Evolutionary conservation across 2,797 vertebrate genomes (phyloP).

Genomic region (Australoheros facetus): DNA sequence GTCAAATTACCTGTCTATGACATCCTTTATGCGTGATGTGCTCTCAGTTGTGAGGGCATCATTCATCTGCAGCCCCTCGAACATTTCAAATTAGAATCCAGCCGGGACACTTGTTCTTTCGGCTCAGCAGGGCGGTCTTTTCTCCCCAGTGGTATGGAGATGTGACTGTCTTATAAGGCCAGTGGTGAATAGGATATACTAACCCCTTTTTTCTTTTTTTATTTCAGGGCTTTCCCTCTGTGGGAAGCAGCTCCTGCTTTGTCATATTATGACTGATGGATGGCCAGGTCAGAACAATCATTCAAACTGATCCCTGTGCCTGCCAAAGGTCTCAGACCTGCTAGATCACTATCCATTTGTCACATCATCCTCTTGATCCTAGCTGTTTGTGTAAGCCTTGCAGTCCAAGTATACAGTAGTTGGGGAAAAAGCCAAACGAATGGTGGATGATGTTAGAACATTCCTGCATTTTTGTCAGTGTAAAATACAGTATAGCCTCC

Average conservation of each 20-base stretch:
- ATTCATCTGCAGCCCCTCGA: constrained; percentile 43
- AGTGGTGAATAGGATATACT: constrained; percentile 5
- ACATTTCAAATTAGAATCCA: constrained; percentile 50
- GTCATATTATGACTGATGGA: constrained; percentile 60
- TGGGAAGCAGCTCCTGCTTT: constrained; percentile 36
- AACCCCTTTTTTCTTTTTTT: constrained; percentile 21
- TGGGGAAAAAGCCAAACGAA: neutral
- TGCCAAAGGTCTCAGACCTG: constrained; percentile 56
- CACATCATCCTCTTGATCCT: constrained; percentile 47
- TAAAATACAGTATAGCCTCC: constrained; percentile 13
- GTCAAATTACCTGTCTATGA: constrained; percentile 63
- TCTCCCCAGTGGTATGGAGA: constrained; percentile 28
- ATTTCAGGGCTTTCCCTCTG: constrained; percentile 43
- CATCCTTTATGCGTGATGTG: constrained; percentile 52
- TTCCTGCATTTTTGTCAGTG: neutral
- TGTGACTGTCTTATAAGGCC: constrained; percentile 36
- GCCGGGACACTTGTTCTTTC: constrained; percentile 28
- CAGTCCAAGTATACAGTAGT: neutral
- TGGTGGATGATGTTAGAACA: neutral
- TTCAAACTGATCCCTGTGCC: constrained; percentile 46
- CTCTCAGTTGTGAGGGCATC: constrained; percentile 50
- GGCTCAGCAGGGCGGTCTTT: neutral
- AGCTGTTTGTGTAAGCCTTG: constrained; percentile 23
- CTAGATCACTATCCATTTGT: constrained; percentile 59
- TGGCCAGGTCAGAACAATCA: constrained; percentile 55